phyloP scores from a whole-genome alignment of 2,797 vertebrate genomes.

The Tolypeutes matacus region DNA sequence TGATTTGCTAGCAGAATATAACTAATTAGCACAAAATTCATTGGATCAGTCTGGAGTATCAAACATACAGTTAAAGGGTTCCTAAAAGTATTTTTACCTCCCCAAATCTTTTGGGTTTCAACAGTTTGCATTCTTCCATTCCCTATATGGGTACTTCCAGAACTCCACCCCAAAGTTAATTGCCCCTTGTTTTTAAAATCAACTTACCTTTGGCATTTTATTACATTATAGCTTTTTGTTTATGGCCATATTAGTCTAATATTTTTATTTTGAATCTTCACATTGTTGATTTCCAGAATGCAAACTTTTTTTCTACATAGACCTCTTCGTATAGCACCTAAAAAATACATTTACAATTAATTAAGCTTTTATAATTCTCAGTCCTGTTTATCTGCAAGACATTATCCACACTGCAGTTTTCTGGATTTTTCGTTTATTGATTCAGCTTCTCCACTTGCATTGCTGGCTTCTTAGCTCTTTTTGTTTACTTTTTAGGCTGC shows the following conservation, averaged over 20 bases:
- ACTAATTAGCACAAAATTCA: background rate
- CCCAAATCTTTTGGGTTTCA: background rate
- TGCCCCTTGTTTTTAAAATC: background rate
- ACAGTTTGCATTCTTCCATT: background rate
- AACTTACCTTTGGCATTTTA: background rate
- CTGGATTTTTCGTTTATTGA: slow-evolving; percentile 19
- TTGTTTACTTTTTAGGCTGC: background rate
- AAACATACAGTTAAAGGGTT: background rate
- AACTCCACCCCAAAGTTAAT: slow-evolving; percentile 6
- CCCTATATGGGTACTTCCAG: background rate
- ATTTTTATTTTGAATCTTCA: background rate
- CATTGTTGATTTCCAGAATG: background rate
- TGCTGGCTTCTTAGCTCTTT: background rate
- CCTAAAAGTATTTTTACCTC: background rate
- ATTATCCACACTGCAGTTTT: background rate
- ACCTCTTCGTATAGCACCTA: background rate
- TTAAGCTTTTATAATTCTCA: background rate
- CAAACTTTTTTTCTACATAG: background rate
- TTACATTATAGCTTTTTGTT: slow-evolving; percentile 1
- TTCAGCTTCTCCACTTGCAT: background rate
- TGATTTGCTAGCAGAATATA: background rate
- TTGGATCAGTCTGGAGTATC: background rate
- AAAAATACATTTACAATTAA: background rate
- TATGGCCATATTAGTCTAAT: background rate
- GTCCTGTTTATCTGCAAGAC: background rate